Percentiles rank a stretch among this genome's conserved stretches.
Evolutionary conservation across 92 coral and sea anemone genomes (phyloP).

Genomic region (Siderastrea radians): DNA sequence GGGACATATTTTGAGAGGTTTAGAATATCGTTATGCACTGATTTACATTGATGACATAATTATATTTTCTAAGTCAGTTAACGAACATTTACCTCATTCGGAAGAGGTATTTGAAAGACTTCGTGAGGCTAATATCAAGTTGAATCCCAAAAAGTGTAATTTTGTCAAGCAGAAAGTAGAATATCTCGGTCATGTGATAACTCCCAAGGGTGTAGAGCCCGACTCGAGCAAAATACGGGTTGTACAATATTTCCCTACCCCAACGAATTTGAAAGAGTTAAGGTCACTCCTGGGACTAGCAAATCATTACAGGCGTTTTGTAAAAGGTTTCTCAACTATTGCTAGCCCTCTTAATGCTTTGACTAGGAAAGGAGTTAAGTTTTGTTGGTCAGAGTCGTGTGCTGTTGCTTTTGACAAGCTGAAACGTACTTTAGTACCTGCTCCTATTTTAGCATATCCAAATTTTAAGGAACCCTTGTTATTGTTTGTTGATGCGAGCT

Average conservation of each 20-base stretch:
- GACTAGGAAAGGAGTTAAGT: constrained; percentile 20
- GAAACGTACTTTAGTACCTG: constrained; percentile 17
- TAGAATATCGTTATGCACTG: neutral
- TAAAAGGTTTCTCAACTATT: constrained; percentile 17
- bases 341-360: constrained; percentile 17
- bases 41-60: constrained; percentile 50
- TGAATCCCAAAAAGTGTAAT: constrained; percentile 72
- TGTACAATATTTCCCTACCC: constrained; percentile 26
- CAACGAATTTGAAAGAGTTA: constrained; percentile 12
- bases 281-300: constrained; percentile 8
- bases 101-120: constrained; percentile 60
- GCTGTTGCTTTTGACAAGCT: constrained; percentile 29
- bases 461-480: constrained; percentile 17
- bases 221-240: constrained; percentile 10
- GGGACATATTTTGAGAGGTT: constrained; percentile 29
- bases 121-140: constrained; percentile 59
- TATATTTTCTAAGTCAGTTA: constrained; percentile 18
- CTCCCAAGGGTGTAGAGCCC: constrained; percentile 24
- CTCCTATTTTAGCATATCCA: constrained; percentile 37
- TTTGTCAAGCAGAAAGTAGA: constrained; percentile 26
- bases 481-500: constrained; percentile 19
- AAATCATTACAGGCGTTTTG: constrained; percentile 18
- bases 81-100: constrained; percentile 50
- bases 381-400: constrained; percentile 3
- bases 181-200: neutral